These are phyloP conservation scores for Isaurus tuberculatus DNA, from an alignment of 92 coral and sea anemone species.

Conservation along the genomic window DNA sequence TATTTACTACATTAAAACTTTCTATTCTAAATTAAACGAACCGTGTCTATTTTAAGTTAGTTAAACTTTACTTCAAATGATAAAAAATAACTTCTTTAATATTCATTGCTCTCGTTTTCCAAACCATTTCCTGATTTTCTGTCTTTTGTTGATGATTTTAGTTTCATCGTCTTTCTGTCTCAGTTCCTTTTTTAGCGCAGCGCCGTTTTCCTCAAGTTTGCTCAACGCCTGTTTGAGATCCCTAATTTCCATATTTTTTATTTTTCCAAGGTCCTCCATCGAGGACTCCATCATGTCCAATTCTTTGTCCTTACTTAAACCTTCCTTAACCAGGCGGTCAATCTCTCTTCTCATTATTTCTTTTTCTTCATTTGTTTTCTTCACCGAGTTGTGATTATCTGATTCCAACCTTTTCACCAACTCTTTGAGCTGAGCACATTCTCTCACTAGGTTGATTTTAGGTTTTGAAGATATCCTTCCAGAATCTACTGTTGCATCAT, in stretches of 20 bases:
- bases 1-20: too few relatives aligned
- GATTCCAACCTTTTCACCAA: slow-evolving; percentile 9
- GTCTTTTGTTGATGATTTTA: neutral
- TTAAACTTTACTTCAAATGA: too few relatives aligned
- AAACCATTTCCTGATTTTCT: neutral
- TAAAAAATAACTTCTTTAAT: too few relatives aligned
- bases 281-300: slow-evolving; percentile 36
- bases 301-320: slow-evolving; percentile 19
- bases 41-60: too few relatives aligned
- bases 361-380: slow-evolving; percentile 10
- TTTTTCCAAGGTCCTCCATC: slow-evolving; percentile 22
- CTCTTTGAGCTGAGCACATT: slow-evolving; percentile 16
- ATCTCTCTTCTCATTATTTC: slow-evolving; percentile 9
- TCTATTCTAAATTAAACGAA: too few relatives aligned
- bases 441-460: neutral
- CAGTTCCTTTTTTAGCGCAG: neutral
- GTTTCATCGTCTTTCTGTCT: neutral
- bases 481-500: neutral
- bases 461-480: neutral
- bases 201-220: neutral
- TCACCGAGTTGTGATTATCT: neutral
- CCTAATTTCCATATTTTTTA: slow-evolving; percentile 25
- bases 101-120: neutral
- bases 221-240: slow-evolving; percentile 1
- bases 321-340: neutral